phyloP scores from a whole-genome alignment of 2,797 vertebrate species.

The Emys orbicularis region DNA sequence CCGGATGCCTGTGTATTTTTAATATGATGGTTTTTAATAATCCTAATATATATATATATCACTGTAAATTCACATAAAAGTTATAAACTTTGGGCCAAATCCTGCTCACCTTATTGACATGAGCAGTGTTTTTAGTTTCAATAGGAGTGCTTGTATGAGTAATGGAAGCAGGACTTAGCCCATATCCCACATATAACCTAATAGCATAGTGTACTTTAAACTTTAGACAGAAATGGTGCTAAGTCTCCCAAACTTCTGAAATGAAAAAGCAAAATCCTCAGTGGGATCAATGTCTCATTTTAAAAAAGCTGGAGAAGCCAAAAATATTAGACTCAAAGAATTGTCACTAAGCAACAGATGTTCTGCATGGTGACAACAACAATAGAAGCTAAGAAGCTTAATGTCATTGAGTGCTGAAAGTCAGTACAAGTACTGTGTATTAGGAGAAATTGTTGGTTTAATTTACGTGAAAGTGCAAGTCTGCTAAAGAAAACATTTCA shows the following conservation, averaged over 20 bases:
- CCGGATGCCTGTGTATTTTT: not conserved
- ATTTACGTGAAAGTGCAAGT: constrained; percentile 27
- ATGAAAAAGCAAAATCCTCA: not conserved
- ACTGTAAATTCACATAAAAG: constrained; percentile 16
- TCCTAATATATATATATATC: not conserved
- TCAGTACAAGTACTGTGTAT: constrained; percentile 31
- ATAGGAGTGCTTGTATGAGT: not conserved
- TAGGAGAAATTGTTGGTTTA: constrained; percentile 48
- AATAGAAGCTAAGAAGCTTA: constrained; percentile 54
- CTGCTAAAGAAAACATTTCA: constrained; percentile 40
- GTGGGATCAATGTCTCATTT: not conserved
- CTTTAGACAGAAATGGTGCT: not conserved
- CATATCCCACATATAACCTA: not conserved
- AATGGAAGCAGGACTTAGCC: not conserved
- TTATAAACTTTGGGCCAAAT: constrained; percentile 10
- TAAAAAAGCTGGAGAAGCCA: not conserved
- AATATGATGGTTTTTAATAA: too few species aligned
- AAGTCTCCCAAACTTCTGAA: not conserved
- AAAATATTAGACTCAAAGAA: not conserved
- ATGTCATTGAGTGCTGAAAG: constrained; percentile 68
- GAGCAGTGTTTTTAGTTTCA: constrained; percentile 37
- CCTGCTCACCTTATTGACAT: not conserved
- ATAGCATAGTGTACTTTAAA: not conserved
- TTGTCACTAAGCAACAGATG: constrained; percentile 35
- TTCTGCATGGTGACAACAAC: constrained; percentile 28